These are phyloP conservation scores for Acleris sparsana DNA, from an alignment of 2,888 invertebrate species.

Conservation along the genomic window DNA sequence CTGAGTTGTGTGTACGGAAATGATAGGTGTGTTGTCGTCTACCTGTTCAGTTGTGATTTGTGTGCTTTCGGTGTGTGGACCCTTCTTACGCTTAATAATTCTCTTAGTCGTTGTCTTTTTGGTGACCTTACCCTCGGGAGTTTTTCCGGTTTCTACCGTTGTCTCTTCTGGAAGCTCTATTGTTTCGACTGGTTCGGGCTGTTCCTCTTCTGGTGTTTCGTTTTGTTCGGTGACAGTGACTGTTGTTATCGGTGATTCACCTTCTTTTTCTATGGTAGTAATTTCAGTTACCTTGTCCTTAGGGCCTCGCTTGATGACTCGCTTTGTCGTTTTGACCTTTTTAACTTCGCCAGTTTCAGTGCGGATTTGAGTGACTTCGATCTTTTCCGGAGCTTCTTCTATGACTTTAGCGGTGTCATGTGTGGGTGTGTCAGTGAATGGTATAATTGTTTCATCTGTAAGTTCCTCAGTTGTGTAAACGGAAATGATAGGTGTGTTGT, in stretches of 20 bases:
- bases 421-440: too few relatives aligned
- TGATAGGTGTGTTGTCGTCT: conserved; percentile 51
- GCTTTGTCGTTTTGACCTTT: too few relatives aligned
- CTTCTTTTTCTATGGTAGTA: not conserved
- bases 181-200: too few relatives aligned
- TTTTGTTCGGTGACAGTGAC: too few relatives aligned
- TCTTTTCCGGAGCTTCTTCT: conserved; percentile 40
- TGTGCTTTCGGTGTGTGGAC: conserved; percentile 48
- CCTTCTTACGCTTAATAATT: conserved; percentile 44
- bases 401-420: conserved; percentile 39
- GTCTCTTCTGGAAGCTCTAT: conserved; percentile 39
- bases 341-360: too few relatives aligned
- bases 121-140: conserved; percentile 41
- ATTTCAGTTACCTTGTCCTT: conserved; percentile 61
- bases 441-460: too few relatives aligned
- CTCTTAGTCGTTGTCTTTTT: conserved; percentile 46
- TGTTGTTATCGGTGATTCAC: too few relatives aligned
- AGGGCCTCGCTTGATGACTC: conserved; percentile 40
- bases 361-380: too few relatives aligned
- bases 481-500: too few relatives aligned
- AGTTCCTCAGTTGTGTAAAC: too few relatives aligned
- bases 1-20: conserved; percentile 43
- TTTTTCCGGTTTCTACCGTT: conserved; percentile 55
- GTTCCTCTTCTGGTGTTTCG: too few relatives aligned
- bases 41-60: conserved; percentile 55